These are phyloP conservation scores for Xyrichtys novacula DNA, from an alignment of 2,797 vertebrate species.

Conservation along the genomic window DNA sequence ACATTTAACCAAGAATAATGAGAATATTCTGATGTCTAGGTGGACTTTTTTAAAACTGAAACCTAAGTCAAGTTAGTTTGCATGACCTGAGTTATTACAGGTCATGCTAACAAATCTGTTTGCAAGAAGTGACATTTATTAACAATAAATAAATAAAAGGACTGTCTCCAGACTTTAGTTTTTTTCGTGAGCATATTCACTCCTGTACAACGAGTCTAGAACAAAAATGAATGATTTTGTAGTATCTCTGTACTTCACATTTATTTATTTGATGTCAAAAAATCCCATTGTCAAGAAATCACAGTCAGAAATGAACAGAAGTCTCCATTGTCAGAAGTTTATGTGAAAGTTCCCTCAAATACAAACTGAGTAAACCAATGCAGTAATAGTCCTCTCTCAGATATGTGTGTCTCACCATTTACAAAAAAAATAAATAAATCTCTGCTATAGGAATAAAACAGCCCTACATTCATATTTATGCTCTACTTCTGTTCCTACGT, in stretches of 20 bases:
- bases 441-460: slow-evolving; percentile 9
- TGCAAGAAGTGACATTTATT: too few species aligned
- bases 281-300: not conserved
- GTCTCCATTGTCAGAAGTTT: slow-evolving; percentile 8
- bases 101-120: too few species aligned
- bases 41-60: not conserved
- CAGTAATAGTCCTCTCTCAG: slow-evolving; percentile 23
- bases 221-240: not conserved
- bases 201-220: not conserved
- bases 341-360: slow-evolving; percentile 49
- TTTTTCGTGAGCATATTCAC: not conserved
- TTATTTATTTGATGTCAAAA: slow-evolving; percentile 10
- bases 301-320: slow-evolving; percentile 1
- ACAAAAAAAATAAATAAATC: slow-evolving; percentile 58
- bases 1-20: too few species aligned
- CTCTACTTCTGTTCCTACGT: not conserved
- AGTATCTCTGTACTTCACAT: too few species aligned
- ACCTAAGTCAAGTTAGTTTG: too few species aligned
- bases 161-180: too few species aligned
- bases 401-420: slow-evolving; percentile 36
- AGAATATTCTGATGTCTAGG: not conserved
- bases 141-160: too few species aligned
- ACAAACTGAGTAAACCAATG: slow-evolving; percentile 27
- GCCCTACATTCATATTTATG: not conserved
- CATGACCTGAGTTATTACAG: too few species aligned